Conservation (phyloP, 2,797 vertebrate genomes). For the Spinibarbus caldwelli region DNA sequence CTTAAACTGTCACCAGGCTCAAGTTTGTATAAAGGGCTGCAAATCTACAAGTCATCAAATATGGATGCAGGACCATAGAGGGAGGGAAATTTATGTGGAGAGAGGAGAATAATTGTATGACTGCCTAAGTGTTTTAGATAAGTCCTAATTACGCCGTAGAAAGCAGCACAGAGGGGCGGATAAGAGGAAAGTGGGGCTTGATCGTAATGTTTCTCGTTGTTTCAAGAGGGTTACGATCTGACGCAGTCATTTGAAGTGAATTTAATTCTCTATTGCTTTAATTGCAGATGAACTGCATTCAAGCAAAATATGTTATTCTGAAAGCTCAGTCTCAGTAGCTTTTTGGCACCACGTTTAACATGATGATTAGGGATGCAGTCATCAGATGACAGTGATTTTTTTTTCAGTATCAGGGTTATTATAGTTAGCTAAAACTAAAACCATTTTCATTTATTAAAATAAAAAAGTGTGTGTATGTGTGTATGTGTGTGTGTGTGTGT, state of each 20-base stretch:
- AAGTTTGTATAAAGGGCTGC: slow-evolving; percentile 89
- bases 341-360: background rate
- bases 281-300: slow-evolving; percentile 20
- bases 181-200: slow-evolving; percentile 39
- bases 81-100: slow-evolving; percentile 37
- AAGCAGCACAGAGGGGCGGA: slow-evolving; percentile 32
- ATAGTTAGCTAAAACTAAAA: background rate
- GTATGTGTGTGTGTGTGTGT: no score
- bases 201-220: slow-evolving; percentile 11
- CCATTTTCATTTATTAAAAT: background rate
- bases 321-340: background rate
- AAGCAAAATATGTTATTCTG: background rate
- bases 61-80: slow-evolving; percentile 77
- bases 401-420: background rate
- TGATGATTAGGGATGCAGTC: background rate
- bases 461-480: background rate
- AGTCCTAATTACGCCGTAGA: slow-evolving; percentile 58
- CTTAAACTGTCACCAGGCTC: slow-evolving; percentile 89
- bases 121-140: slow-evolving; percentile 75
- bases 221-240: slow-evolving; percentile 32
- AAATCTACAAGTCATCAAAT: slow-evolving; percentile 92
- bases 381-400: background rate
- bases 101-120: slow-evolving; percentile 59
- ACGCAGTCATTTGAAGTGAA: slow-evolving; percentile 18
- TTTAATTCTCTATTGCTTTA: slow-evolving; percentile 27